Base-by-base conservation (phyloP, 2,797 vertebrate genomes). In the Darevskia mixta region DNA sequence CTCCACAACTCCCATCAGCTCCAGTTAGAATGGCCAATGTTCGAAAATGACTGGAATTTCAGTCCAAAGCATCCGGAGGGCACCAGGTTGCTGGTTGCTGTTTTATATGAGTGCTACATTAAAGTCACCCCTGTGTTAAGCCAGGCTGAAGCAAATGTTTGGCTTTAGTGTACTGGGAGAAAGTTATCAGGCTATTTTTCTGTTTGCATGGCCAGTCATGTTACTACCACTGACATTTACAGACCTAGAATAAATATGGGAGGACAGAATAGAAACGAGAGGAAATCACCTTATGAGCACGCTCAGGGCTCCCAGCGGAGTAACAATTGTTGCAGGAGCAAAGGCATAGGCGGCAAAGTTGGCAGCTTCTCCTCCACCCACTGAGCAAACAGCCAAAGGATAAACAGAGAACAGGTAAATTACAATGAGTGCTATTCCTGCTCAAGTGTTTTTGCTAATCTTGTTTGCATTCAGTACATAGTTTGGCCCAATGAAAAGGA, bases 291-390 rank as follows among this genome's bases (percentile, higher is more conserved):
- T 99, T 96, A 98, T 97, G 80, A 99, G 98, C 92, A 99, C 98
- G 0, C 98, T 98, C 79, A 98, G 97, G 23, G 98, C 98, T 43
- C 99, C 99, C 77, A 99, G 97, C 0, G 98, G 99, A 0, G 98
- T 99, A 92, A 99, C 98, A 88, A 99, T 97, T 0, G 98, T 99
- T 0, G 98, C 98, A 5, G 99, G 97, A 76, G 99, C 98, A 81
- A 99, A 99, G 35, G 98, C 98, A 78, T 99, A 99, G 38, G 99
- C 98, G 0, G 97, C 98, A 5, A 99, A 99, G 96, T 99, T 99
- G 93, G 98, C 98, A 49, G 92, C 98, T 94, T 99, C 98, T 45
- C 99, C 99, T 76, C 96, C 98, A 71, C 98, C 98, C 99, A 99
- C 99, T 99, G 94, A 71, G 93, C 77, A 95, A 91, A 95, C 72